Percentiles rank a stretch among this genome's conserved stretches.
These are phyloP conservation scores for Gallinago media DNA, from an alignment of 2,113 vertebrate genomes.

Conservation along the genomic window DNA sequence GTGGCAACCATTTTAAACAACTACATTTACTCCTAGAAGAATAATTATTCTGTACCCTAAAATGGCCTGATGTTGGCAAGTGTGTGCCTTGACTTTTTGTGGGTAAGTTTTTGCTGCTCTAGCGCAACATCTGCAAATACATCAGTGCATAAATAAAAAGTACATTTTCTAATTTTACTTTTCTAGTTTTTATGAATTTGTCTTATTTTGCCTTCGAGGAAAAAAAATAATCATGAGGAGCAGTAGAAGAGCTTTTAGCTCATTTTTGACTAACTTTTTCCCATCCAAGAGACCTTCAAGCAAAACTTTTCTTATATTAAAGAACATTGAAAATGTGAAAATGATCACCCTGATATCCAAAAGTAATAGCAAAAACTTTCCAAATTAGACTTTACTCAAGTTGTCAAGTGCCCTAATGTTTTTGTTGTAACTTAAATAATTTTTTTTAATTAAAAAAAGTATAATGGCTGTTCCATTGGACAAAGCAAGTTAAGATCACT, in stretches of 20 bases:
- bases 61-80: not conserved
- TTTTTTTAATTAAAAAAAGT: not conserved
- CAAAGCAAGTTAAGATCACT: not conserved
- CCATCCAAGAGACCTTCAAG: not conserved
- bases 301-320: not conserved
- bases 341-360: not conserved
- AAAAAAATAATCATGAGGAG: not conserved
- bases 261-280: not conserved
- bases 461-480: not conserved
- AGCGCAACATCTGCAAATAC: not conserved
- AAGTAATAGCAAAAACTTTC: not conserved
- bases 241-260: not conserved
- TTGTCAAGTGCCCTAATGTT: not conserved
- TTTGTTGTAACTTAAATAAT: not conserved
- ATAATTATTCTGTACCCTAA: not conserved
- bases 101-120: not conserved
- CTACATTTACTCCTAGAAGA: not conserved
- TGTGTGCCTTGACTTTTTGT: not conserved
- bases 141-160: not conserved
- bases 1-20: not conserved
- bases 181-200: not conserved
- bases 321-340: not conserved
- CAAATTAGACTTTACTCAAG: not conserved
- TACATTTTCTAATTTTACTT: not conserved
- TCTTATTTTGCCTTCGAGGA: not conserved